Conservation (phyloP, 1,140 invertebrate species). For the Meloidogyne floridensis region DNA sequence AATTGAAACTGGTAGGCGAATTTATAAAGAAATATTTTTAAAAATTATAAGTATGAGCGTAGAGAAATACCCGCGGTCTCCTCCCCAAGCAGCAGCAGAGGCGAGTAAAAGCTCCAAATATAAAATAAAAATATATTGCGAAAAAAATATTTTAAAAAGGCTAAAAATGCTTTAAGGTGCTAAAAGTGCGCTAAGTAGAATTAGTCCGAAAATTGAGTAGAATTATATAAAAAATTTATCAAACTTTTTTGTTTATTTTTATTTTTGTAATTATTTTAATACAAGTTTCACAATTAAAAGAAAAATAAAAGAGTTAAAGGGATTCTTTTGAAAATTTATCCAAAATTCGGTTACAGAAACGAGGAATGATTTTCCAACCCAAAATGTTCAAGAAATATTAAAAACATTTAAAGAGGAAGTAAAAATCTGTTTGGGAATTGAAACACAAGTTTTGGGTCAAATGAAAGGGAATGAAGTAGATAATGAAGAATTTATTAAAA, state of each 20-base stretch:
- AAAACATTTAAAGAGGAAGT: no score
- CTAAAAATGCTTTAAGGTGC: background rate
- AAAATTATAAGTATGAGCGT: background rate
- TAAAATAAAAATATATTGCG: no score
- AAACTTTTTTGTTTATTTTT: background rate
- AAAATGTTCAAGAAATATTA: background rate
- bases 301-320: no score
- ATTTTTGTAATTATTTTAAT: background rate
- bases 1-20: conserved; percentile 1
- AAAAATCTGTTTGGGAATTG: background rate
- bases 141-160: background rate
- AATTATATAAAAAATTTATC: background rate
- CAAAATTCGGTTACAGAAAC: background rate
- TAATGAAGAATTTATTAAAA: conserved; percentile 12
- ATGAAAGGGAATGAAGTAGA: background rate
- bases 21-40: background rate
- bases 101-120: background rate
- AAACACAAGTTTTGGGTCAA: background rate
- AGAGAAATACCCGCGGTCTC: background rate
- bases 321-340: background rate
- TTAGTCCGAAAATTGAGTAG: background rate
- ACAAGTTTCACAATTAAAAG: no score
- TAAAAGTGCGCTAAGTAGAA: background rate
- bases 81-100: background rate
- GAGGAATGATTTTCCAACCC: background rate